Percentiles rank a stretch among this genome's conserved stretches.
phyloP scores from a whole-genome alignment of 2,113 vertebrate species.

The Reinhardtius hippoglossoides region DNA sequence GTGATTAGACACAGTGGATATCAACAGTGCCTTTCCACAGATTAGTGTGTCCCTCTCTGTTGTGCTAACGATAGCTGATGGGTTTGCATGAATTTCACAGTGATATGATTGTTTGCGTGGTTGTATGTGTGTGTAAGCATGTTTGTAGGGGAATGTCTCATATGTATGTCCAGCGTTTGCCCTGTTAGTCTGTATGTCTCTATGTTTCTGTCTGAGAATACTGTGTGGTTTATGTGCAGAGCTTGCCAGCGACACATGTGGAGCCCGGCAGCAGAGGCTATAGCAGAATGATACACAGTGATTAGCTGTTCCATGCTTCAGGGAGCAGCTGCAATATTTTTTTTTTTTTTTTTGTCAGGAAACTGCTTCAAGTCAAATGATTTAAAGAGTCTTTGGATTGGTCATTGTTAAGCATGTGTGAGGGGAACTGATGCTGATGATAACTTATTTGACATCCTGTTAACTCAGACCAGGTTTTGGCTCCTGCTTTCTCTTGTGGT shows the following conservation, averaged over 20 bases:
- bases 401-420: conserved; percentile 25
- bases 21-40: conserved; percentile 46
- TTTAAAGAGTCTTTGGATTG: conserved; percentile 28
- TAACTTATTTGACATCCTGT: conserved; percentile 35
- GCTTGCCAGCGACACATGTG: conserved; percentile 30
- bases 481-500: conserved; percentile 24
- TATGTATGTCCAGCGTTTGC: conserved; percentile 13
- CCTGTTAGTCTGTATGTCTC: background rate
- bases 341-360: background rate
- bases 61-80: conserved; percentile 21
- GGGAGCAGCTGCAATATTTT: conserved; percentile 29
- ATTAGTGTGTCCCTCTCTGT: conserved; percentile 46
- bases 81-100: conserved; percentile 25
- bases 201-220: conserved; percentile 38
- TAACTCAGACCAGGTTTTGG: conserved; percentile 38
- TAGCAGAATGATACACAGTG: conserved; percentile 39
- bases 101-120: conserved; percentile 21
- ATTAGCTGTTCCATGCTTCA: conserved; percentile 57
- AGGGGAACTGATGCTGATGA: conserved; percentile 3
- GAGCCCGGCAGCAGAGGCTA: conserved; percentile 41
- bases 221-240: conserved; percentile 40
- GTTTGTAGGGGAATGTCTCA: background rate
- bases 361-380: conserved; percentile 13
- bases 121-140: conserved; percentile 11
- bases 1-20: conserved; percentile 65